Conservation (phyloP, 2,888 invertebrate genomes). For the Galerucella pusilla region DNA sequence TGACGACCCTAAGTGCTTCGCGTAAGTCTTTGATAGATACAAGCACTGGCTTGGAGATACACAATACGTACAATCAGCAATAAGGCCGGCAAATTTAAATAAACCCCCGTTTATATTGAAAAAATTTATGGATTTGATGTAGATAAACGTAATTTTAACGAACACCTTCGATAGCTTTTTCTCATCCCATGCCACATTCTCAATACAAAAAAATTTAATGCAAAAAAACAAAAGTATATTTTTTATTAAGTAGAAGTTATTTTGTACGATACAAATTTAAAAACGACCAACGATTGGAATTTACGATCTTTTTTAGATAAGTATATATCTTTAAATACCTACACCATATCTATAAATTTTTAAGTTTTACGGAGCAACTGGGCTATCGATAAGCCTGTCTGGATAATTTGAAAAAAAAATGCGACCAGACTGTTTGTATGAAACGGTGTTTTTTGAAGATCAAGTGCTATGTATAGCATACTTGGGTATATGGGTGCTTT, state of each 20-base stretch:
- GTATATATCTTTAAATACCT: neutral
- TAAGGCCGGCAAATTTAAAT: constrained; percentile 46
- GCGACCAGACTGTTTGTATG: constrained; percentile 43
- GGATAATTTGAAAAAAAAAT: constrained; percentile 24
- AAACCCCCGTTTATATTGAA: constrained; percentile 1
- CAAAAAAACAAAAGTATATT: neutral
- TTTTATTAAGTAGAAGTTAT: neutral
- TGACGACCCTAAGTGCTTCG: constrained; percentile 68
- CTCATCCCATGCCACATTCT: neutral
- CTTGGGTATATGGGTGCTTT: constrained; percentile 32
- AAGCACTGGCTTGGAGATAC: constrained; percentile 66
- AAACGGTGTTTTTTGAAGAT: constrained; percentile 27
- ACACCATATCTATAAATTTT: constrained; percentile 11
- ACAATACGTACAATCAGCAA: constrained; percentile 63
- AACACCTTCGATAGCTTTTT: neutral
- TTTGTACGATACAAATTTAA: neutral
- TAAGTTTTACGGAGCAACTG: neutral
- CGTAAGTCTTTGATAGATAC: constrained; percentile 70
- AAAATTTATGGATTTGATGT: constrained; percentile 11
- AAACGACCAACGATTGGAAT: constrained; percentile 5
- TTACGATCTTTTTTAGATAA: neutral
- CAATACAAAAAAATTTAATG: neutral
- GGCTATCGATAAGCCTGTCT: constrained; percentile 37
- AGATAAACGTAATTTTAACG: neutral
- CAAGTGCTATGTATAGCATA: constrained; percentile 24